Evolutionary conservation across 2,888 invertebrate genomes (phyloP).

Genomic region (Parapristionchus giblindavisi): DNA sequence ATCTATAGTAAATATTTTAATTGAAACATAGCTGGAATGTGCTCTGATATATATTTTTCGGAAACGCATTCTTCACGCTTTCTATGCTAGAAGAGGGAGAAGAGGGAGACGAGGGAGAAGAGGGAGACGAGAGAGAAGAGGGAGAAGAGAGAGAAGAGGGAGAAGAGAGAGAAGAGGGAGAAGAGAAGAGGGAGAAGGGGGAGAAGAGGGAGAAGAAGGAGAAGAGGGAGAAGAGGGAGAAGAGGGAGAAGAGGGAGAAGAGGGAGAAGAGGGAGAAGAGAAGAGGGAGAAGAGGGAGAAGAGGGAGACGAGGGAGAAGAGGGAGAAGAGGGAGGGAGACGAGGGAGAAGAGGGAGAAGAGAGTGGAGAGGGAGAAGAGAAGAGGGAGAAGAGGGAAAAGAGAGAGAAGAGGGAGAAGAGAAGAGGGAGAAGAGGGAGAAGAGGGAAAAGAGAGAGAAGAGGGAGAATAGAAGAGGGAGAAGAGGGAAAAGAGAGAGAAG

Average conservation of each 20-base stretch:
- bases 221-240: background rate
- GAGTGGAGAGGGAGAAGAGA: background rate
- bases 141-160: background rate
- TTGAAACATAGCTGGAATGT: too few relatives aligned
- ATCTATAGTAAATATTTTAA: too few relatives aligned
- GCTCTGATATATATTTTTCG: too few relatives aligned
- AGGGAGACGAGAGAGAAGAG: background rate
- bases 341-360: background rate
- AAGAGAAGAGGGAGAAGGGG: background rate
- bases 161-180: background rate
- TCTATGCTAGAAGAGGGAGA: too few relatives aligned
- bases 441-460: background rate
- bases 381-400: background rate
- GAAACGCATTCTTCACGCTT: too few relatives aligned
- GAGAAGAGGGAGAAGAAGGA: background rate
- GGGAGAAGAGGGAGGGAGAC: background rate
- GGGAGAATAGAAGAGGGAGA: background rate
- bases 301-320: background rate
- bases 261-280: background rate
- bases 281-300: background rate
- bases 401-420: background rate
- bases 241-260: background rate
- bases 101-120: background rate
- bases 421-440: background rate
- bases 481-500: background rate